Base-by-base conservation (phyloP, 2,888 invertebrate genomes). In the Gisinianus flammeolus region DNA sequence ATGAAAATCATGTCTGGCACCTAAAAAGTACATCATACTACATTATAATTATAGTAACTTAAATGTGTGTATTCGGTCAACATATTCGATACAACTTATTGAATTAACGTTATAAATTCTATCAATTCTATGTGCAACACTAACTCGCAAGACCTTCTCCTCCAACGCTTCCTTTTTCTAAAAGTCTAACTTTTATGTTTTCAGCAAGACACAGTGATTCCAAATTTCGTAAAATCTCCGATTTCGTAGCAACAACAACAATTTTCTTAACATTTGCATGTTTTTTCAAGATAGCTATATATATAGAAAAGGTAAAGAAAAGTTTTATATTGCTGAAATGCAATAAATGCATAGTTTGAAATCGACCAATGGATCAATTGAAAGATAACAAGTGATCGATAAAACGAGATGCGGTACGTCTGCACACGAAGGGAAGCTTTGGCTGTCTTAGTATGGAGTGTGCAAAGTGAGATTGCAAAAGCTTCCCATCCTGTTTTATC, bases 121-220 rank as follows among this genome's bases (percentile, higher is more conserved):
- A 44, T 12, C 8, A 44, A 44, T 12, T 44, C 16, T 44, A 12
- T 44, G 52, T 44, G 10, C 52, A 44, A 12, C 16, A 76, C 62
- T 62, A 64, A 77, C 77, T 58, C 30, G 70, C 26, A 22, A 70
- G 12, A 62, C 28, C 70, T 28, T 6, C 26, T 6, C 28, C 26
- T n/a, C 77, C 77, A 64, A 70, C 44, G 24, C 19, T 12, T 31
- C 77, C 77, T 64, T 70, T 33, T 22, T 71, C 77, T 5, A 70
- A 33, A n/a, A 70, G 33, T 8, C 28, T 24, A 6, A 62, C 35
- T 16, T 56, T 33, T 8, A 76, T 30, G 24, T 26, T 5, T 35
- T 77, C 33, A 0, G 56, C 35, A 16, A 3, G 12, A 28, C 70
- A 62, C 12, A 12, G 1, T n/a, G 0, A 5, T 52, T 28, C 26